Evolutionary conservation across 1,140 invertebrate species (phyloP).

Genomic region (Melipona quadrifasciata): DNA sequence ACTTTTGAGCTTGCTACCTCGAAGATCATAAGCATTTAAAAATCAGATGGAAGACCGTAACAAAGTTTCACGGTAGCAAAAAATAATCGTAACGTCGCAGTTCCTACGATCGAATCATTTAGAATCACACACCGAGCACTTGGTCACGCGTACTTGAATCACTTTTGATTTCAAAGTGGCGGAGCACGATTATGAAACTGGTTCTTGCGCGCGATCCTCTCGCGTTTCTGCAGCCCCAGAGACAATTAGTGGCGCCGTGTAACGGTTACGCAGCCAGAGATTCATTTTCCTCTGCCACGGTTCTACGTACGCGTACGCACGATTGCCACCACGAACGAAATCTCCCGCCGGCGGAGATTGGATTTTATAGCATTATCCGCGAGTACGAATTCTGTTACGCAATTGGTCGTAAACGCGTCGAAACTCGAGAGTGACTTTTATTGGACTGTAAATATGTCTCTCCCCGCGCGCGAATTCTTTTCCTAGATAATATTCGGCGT

Average conservation of each 20-base stretch:
- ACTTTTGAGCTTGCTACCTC: too few relatives aligned
- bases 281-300: slow-evolving; percentile 26
- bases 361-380: slow-evolving; percentile 12
- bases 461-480: background rate
- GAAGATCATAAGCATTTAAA: too few relatives aligned
- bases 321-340: slow-evolving; percentile 7
- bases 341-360: background rate
- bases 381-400: background rate
- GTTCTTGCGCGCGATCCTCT: slow-evolving; percentile 29
- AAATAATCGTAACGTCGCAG: background rate
- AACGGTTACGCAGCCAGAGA: slow-evolving; percentile 21
- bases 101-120: background rate
- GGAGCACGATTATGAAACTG: background rate
- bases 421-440: background rate
- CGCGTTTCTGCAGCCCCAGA: slow-evolving; percentile 4
- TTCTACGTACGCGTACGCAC: background rate
- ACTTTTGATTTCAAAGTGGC: slow-evolving; percentile 37
- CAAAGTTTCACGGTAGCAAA: too few relatives aligned
- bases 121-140: background rate
- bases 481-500: background rate
- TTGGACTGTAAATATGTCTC: background rate
- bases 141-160: slow-evolving; percentile 1
- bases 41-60: too few relatives aligned
- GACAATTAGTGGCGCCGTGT: slow-evolving; percentile 39
- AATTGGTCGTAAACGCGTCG: slow-evolving; percentile 1